Percentiles rank a stretch among this genome's conserved stretches.
phyloP scores from a whole-genome alignment of 2,113 vertebrate genomes.

The Vulpes lagopus region DNA sequence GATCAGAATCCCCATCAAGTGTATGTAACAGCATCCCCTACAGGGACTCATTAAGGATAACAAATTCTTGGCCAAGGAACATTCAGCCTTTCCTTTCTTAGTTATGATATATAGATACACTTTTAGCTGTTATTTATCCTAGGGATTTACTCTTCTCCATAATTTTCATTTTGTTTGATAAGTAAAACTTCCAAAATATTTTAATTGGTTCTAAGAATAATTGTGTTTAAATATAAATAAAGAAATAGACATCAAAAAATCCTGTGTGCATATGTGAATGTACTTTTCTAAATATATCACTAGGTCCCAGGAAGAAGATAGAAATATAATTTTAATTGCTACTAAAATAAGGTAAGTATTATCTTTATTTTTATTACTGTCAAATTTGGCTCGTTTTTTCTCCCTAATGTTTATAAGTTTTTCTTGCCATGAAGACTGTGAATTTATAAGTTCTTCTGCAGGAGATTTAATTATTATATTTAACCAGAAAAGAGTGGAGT shows the following conservation, averaged over 20 bases:
- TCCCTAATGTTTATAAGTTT: background rate
- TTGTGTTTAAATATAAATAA: background rate
- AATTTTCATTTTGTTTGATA: background rate
- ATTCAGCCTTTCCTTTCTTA: background rate
- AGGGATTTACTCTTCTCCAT: background rate
- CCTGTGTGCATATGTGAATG: background rate
- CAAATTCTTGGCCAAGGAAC: background rate
- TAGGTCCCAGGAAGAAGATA: background rate
- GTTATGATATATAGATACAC: background rate
- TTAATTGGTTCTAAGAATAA: background rate
- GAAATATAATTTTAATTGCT: background rate
- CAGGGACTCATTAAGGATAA: background rate
- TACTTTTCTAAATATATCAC: background rate
- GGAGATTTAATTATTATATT: conserved; percentile 27
- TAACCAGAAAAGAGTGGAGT: background rate
- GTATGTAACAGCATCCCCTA: background rate
- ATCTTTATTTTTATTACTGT: conserved; percentile 53
- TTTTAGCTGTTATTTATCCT: background rate
- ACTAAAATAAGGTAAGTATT: conserved; percentile 12
- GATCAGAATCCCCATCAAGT: background rate
- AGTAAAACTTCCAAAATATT: background rate
- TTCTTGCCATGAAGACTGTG: background rate
- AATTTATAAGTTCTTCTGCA: conserved; percentile 34
- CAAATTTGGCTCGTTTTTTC: conserved; percentile 30
- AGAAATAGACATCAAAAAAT: background rate